These are phyloP conservation scores for Luperina testacea DNA, from an alignment of 2,888 invertebrate species.

Conservation along the genomic window DNA sequence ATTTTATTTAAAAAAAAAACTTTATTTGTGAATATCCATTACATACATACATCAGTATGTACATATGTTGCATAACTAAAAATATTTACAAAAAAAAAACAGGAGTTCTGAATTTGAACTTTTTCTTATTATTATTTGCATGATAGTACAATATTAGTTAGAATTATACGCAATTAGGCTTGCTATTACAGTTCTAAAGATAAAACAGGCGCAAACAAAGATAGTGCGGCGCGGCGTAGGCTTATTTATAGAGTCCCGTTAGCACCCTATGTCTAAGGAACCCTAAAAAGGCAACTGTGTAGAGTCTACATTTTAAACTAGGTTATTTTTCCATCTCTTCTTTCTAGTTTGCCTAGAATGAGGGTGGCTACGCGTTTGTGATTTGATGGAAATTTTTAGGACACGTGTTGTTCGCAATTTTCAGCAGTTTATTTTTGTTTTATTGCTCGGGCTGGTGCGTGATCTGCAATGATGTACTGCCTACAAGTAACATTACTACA, in stretches of 20 bases:
- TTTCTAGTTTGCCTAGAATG: constrained; percentile 68
- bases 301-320: constrained; percentile 70
- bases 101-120: background rate
- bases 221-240: background rate
- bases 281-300: constrained; percentile 36
- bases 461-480: too few relatives aligned
- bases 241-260: background rate
- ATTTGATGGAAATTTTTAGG: constrained; percentile 14
- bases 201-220: background rate
- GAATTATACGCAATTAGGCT: background rate
- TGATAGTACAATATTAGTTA: too few relatives aligned
- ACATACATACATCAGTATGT: background rate
- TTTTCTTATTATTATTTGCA: background rate
- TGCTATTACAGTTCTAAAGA: background rate
- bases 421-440: background rate
- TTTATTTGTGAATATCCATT: background rate
- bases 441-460: background rate
- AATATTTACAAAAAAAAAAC: background rate
- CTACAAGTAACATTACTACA: background rate
- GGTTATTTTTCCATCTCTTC: constrained; percentile 78
- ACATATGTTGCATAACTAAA: background rate
- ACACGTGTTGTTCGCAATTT: background rate
- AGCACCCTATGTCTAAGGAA: background rate
- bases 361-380: constrained; percentile 45
- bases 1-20: background rate